Evolutionary conservation across 2,113 vertebrate genomes (phyloP).

Genomic region (Oceanodroma tethys): DNA sequence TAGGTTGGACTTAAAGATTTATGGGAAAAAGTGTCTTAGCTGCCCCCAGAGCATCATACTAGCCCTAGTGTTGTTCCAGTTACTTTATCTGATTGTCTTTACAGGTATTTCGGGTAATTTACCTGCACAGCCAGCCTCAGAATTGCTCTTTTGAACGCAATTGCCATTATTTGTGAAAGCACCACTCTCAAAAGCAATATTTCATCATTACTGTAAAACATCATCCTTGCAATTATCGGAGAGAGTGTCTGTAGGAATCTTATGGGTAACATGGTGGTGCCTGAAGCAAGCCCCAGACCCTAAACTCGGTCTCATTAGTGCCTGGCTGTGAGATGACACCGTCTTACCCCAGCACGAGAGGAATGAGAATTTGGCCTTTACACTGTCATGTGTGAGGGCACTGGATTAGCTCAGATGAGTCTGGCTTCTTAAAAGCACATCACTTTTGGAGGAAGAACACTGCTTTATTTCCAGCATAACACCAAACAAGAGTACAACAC

Average conservation of each 20-base stretch:
- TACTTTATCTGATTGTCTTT: neutral
- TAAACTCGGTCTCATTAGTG: neutral
- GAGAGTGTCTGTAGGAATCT: neutral
- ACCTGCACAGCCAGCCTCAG: neutral
- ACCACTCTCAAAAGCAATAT: neutral
- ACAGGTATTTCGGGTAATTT: neutral
- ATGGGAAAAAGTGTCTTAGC: neutral
- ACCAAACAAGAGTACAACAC: neutral
- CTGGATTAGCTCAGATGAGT: neutral
- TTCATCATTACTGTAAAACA: neutral
- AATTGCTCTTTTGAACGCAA: neutral
- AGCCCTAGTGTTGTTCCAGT: neutral
- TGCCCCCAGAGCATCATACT: neutral
- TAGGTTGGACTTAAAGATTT: neutral
- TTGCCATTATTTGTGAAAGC: neutral
- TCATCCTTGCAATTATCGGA: neutral
- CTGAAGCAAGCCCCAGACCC: neutral
- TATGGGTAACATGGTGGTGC: neutral
- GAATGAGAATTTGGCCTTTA: neutral
- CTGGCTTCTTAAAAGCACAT: neutral
- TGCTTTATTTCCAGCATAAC: neutral
- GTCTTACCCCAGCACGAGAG: fast-evolving
- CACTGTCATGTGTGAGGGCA: too few relatives aligned
- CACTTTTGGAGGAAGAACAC: neutral
- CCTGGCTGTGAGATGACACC: neutral